These are phyloP conservation scores for Brachyalestes nurse DNA, from an alignment of 2,797 vertebrate genomes.

Conservation along the genomic window DNA sequence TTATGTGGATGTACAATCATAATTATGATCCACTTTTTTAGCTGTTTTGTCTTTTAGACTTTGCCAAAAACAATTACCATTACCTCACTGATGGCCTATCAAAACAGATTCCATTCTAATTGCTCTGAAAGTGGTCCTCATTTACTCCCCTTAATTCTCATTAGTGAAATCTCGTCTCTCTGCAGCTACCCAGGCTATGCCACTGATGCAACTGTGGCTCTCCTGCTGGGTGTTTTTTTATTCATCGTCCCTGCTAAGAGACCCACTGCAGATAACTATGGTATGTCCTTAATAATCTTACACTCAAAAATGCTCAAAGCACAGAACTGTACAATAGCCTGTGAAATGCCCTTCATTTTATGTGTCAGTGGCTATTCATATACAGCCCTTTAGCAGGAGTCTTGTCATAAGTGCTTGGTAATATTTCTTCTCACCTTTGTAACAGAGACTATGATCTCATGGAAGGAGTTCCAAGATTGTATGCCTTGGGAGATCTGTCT, in stretches of 20 bases:
- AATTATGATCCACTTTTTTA: neutral
- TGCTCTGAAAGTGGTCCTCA: neutral
- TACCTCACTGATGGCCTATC: neutral
- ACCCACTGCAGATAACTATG: constrained; percentile 71
- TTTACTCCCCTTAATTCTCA: neutral
- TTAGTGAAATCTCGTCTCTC: constrained; percentile 1
- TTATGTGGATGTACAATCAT: neutral
- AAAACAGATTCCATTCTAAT: neutral
- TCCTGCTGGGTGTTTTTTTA: constrained; percentile 86
- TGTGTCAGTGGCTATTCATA: neutral
- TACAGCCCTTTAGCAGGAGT: neutral
- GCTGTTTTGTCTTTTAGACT: neutral
- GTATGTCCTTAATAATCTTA: constrained; percentile 59
- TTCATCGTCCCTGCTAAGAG: constrained; percentile 86
- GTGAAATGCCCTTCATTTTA: neutral
- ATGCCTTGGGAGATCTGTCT: constrained; percentile 94
- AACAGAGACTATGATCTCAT: constrained; percentile 85
- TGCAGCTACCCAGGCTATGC: constrained; percentile 79
- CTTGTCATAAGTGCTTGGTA: constrained; percentile 60
- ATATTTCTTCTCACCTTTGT: constrained; percentile 62
- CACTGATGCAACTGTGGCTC: constrained; percentile 88
- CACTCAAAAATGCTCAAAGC: neutral
- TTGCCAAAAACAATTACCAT: neutral
- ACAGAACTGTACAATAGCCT: neutral
- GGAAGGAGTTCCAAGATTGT: constrained; percentile 90